Evolutionary conservation across 2,888 invertebrate species (phyloP).

Genomic region (Rhaphigaster nebulosa): DNA sequence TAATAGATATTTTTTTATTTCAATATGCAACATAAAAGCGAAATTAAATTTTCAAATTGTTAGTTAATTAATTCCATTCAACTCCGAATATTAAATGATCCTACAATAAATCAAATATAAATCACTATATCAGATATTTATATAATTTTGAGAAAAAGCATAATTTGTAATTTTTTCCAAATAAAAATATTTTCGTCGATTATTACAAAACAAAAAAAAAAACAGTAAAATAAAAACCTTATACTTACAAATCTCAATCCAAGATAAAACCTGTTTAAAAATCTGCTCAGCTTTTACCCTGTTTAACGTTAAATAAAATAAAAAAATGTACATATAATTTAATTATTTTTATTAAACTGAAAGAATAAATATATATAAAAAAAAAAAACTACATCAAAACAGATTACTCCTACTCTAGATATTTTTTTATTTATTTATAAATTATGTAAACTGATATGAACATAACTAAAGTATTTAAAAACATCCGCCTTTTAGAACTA

Average conservation of each 20-base stretch:
- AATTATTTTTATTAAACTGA: background rate
- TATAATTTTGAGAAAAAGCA: too few relatives aligned
- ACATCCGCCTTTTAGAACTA: slow-evolving; percentile 32
- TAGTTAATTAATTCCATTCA: background rate
- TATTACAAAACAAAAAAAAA: background rate
- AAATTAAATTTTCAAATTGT: background rate
- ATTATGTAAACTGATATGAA: slow-evolving; percentile 3
- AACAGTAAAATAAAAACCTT: background rate
- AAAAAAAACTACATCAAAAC: slow-evolving; percentile 4
- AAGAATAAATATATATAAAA: background rate
- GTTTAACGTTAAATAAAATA: background rate
- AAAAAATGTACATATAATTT: background rate
- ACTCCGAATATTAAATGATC: background rate
- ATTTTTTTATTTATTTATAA: background rate
- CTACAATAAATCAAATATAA: background rate
- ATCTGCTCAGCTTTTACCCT: background rate
- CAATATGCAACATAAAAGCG: background rate
- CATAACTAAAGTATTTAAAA: slow-evolving; percentile 3
- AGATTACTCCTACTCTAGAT: slow-evolving; percentile 30
- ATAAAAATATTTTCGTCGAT: background rate
- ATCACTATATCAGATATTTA: background rate
- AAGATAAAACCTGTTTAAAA: background rate
- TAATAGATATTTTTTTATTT: background rate
- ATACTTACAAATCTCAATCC: slow-evolving; percentile 22
- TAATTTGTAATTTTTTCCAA: too few relatives aligned